These are phyloP conservation scores for Pterocles burchelli DNA, from an alignment of 2,113 vertebrate species.

Conservation along the genomic window DNA sequence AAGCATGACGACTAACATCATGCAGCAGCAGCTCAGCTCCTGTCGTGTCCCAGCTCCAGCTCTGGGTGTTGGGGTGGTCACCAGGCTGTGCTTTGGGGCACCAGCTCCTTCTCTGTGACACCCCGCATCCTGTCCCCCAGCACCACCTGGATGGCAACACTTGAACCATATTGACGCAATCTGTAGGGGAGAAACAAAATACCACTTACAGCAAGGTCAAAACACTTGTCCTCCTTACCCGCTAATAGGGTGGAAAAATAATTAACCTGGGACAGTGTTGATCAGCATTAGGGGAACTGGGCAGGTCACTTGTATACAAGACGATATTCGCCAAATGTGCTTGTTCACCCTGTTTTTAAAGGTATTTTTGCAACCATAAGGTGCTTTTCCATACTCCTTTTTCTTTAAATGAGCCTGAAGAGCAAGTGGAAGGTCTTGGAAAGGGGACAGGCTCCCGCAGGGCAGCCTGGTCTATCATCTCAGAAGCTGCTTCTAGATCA, in stretches of 20 bases:
- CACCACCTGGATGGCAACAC: background rate
- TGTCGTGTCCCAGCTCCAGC: accelerated
- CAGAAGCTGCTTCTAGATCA: background rate
- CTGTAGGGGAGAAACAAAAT: background rate
- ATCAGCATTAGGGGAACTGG: background rate
- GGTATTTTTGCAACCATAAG: background rate
- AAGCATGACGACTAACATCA: background rate
- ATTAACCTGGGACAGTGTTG: background rate
- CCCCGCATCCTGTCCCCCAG: background rate
- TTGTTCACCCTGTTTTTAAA: background rate
- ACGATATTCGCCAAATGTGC: background rate
- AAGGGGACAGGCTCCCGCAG: background rate
- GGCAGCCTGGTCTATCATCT: background rate
- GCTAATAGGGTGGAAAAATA: background rate
- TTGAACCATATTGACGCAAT: background rate
- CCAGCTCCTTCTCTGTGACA: background rate
- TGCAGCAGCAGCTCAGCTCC: background rate
- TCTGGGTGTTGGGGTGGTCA: background rate
- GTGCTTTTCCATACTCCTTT: background rate
- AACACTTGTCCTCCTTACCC: background rate
- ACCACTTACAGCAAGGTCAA: background rate
- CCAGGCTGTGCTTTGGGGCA: background rate
- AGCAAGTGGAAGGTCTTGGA: background rate
- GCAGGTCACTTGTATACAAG: background rate
- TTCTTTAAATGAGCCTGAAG: background rate